Percentiles rank a stretch among this genome's conserved stretches.
phyloP scores from a whole-genome alignment of 2,113 vertebrate species.

The Clarias magur region DNA sequence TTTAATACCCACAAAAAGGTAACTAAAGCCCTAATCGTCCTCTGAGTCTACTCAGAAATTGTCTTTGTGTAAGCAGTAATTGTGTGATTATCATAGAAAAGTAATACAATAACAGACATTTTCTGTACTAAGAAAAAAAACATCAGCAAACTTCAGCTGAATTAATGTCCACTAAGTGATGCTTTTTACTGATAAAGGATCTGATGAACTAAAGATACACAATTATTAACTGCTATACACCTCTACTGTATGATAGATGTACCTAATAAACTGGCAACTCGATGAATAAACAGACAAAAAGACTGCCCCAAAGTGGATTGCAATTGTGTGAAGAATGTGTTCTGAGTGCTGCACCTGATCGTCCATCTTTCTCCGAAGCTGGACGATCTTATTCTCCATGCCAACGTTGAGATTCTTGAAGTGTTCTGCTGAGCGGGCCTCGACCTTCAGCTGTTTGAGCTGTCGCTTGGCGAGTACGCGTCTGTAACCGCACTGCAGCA shows the following conservation, averaged over 20 bases:
- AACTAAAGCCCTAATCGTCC: neutral
- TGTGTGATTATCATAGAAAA: neutral
- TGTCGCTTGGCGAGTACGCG: conserved; percentile 75
- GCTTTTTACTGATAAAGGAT: neutral
- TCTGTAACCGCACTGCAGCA: conserved; percentile 85
- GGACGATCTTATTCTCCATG: conserved; percentile 98
- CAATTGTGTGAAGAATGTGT: neutral
- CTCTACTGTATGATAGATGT: neutral
- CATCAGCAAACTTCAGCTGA: neutral
- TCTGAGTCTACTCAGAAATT: neutral
- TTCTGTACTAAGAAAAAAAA: neutral
- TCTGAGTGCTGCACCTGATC: conserved; percentile 79
- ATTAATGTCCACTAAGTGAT: neutral
- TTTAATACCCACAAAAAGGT: neutral
- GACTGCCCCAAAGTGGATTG: no score
- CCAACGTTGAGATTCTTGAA: conserved; percentile 91
- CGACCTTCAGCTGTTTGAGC: conserved; percentile 86
- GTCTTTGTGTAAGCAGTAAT: neutral
- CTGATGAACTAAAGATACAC: neutral
- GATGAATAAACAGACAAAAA: neutral
- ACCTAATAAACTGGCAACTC: neutral
- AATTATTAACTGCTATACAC: neutral
- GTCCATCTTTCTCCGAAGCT: conserved; percentile 91
- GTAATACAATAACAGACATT: neutral
- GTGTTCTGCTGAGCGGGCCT: conserved; percentile 83